Percentiles rank a stretch among this genome's conserved stretches.
phyloP scores from a whole-genome alignment of 2,797 vertebrate species.

The Chrosomus eos region DNA sequence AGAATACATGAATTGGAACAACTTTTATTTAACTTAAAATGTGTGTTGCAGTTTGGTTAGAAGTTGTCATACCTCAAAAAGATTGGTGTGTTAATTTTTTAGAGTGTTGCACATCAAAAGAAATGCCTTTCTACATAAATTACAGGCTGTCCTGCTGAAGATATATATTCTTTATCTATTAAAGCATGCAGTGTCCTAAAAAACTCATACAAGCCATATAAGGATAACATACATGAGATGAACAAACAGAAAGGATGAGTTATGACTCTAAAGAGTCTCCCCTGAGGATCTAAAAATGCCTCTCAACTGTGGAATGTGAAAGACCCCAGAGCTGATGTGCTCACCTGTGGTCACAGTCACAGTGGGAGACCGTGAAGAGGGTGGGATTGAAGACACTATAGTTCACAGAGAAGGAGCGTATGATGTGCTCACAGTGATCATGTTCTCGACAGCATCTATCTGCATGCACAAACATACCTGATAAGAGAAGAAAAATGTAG shows the following conservation, averaged over 20 bases:
- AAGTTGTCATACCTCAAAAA: not conserved
- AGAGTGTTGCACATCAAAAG: not conserved
- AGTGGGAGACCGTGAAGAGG: conserved; percentile 87
- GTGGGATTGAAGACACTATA: conserved; percentile 87
- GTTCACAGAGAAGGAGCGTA: conserved; percentile 77
- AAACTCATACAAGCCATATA: not conserved
- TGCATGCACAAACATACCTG: conserved; percentile 79
- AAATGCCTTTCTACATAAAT: not conserved
- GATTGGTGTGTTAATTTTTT: not conserved
- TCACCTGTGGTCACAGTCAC: conserved; percentile 86
- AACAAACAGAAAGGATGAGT: conserved; percentile 31
- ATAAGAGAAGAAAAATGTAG: not conserved
- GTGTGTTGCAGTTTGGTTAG: not conserved
- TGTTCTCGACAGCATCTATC: conserved; percentile 91
- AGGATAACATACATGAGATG: not conserved
- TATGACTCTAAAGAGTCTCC: conserved; percentile 33
- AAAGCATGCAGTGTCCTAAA: not conserved
- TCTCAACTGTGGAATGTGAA: conserved; percentile 37
- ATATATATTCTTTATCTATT: not conserved
- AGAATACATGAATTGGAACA: not conserved
- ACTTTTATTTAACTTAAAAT: not conserved
- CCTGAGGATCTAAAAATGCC: conserved; percentile 27
- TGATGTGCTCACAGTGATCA: conserved; percentile 82
- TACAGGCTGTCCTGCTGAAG: not conserved
- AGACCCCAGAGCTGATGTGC: not conserved